These are phyloP conservation scores for Malurus cyaneus DNA, from an alignment of 2,113 vertebrate genomes.

Conservation along the genomic window DNA sequence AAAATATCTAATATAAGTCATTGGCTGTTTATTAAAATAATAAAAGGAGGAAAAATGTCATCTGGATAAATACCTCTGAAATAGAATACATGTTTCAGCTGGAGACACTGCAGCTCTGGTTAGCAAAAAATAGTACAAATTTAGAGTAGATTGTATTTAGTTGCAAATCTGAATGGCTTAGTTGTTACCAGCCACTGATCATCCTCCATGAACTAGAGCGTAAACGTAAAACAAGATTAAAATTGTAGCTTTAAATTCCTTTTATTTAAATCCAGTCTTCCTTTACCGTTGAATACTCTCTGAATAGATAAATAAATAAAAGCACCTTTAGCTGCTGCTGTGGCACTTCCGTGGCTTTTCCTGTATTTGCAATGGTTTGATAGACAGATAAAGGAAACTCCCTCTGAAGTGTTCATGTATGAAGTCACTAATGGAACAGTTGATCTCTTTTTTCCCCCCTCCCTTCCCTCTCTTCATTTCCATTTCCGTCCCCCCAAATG, in stretches of 20 bases:
- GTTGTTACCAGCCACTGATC: not conserved
- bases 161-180: not conserved
- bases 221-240: not conserved
- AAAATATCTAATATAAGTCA: not conserved
- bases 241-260: slow-evolving; percentile 9
- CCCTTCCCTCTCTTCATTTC: not conserved
- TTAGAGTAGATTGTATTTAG: not conserved
- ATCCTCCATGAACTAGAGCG: not conserved
- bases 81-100: not conserved
- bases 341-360: not conserved
- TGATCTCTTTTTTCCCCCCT: not conserved
- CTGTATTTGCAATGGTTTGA: not conserved
- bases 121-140: not conserved
- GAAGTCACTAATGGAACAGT: not conserved
- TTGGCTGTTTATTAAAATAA: not conserved
- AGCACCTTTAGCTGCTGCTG: not conserved
- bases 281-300: not conserved
- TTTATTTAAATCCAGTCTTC: not conserved
- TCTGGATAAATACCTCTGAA: not conserved
- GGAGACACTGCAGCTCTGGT: not conserved
- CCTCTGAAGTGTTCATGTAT: not conserved
- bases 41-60: not conserved
- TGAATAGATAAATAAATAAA: not conserved
- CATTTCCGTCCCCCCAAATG: not conserved
- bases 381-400: not conserved